These are phyloP conservation scores for Ceuthmochares aereus DNA, from an alignment of 2,113 vertebrate species.

Conservation along the genomic window DNA sequence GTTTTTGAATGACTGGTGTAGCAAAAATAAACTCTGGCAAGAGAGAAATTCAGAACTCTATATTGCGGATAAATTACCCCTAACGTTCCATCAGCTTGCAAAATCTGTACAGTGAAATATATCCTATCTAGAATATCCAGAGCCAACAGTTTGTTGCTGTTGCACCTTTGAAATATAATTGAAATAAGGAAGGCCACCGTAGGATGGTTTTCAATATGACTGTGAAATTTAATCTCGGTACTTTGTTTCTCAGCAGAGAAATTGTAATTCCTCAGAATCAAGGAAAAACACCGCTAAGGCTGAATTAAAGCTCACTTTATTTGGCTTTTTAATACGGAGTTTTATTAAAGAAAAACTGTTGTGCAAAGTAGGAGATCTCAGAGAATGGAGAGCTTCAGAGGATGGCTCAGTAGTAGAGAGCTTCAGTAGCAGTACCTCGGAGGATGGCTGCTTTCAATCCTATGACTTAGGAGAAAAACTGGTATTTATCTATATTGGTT, in stretches of 20 bases:
- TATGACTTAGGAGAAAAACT: not conserved
- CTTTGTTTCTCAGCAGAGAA: not conserved
- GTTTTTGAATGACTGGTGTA: not conserved
- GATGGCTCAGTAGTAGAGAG: not conserved
- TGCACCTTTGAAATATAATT: not conserved
- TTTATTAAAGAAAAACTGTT: not conserved
- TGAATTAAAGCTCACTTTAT: not conserved
- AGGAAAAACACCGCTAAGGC: not conserved
- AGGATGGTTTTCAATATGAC: not conserved
- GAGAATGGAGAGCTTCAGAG: not conserved
- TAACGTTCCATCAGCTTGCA: not conserved
- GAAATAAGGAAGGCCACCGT: not conserved
- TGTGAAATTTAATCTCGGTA: not conserved
- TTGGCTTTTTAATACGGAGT: not conserved
- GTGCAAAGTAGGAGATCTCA: not conserved
- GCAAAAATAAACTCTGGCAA: slow-evolving; percentile 8
- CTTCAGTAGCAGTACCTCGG: not conserved
- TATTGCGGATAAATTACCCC: not conserved
- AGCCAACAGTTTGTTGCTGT: not conserved
- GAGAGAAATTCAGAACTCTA: not conserved
- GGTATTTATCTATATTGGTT: not conserved
- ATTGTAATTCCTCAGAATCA: not conserved
- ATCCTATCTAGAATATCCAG: not conserved
- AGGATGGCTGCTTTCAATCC: not conserved
- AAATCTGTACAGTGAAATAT: not conserved